phyloP scores from a whole-genome alignment of 2,113 vertebrate genomes.

The Bostrychus sinensis region DNA sequence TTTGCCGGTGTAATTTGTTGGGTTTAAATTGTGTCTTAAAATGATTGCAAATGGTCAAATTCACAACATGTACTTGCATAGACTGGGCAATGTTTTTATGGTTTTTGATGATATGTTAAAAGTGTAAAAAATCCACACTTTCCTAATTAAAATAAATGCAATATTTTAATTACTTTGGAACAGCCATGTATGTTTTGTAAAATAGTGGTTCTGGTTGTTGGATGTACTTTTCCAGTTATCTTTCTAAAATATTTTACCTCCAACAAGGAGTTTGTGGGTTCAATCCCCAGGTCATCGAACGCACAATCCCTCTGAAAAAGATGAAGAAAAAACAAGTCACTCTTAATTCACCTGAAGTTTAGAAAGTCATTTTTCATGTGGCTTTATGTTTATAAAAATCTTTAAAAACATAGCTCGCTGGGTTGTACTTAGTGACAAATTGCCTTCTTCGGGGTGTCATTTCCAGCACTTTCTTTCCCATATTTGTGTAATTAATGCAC shows the following conservation, averaged over 20 bases:
- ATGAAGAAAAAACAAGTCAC: no score
- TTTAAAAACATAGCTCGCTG: no score
- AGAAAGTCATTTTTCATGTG: no score
- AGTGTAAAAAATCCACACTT: slow-evolving; percentile 1
- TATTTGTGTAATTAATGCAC: no score
- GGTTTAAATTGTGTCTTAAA: slow-evolving; percentile 1
- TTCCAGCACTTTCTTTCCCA: no score
- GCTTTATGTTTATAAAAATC: no score
- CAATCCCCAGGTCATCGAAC: no score
- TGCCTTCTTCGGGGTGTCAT: no score
- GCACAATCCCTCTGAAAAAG: no score
- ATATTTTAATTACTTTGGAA: neutral
- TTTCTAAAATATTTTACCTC: neutral
- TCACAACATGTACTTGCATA: slow-evolving; percentile 3
- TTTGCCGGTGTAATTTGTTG: neutral
- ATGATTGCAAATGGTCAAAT: neutral
- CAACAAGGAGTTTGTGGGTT: no score
- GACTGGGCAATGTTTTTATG: neutral
- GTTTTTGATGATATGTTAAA: neutral
- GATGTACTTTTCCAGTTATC: neutral
- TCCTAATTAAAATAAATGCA: neutral
- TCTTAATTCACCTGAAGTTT: no score
- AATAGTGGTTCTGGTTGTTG: neutral
- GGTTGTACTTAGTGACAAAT: no score
- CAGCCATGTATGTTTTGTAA: neutral